These are phyloP conservation scores for Rhopilema esculentum DNA, from an alignment of 30 jellyfish, hydroid and myxozoan species.

Conservation along the genomic window DNA sequence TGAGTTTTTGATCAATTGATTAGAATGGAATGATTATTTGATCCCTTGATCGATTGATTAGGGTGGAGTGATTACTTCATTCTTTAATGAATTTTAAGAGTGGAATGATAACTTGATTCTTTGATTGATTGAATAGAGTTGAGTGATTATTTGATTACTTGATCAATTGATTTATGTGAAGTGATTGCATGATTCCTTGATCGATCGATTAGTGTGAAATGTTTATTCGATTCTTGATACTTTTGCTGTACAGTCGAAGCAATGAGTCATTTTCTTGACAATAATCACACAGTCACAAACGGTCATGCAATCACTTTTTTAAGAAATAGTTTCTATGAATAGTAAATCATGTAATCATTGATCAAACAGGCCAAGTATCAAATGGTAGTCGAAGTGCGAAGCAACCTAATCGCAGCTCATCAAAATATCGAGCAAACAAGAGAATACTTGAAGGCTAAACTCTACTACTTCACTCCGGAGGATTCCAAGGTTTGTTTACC, in stretches of 20 bases:
- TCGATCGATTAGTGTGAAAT: neutral
- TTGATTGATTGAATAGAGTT: neutral
- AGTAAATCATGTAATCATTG: neutral
- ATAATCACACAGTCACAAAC: too few relatives aligned
- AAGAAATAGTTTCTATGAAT: too few relatives aligned
- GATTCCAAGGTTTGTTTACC: constrained; percentile 69
- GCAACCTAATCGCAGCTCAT: constrained; percentile 75
- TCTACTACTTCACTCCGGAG: constrained; percentile 68
- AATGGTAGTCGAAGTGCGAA: constrained; percentile 86
- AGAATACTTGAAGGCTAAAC: constrained; percentile 56
- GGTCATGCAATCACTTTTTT: too few relatives aligned
- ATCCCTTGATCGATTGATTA: neutral
- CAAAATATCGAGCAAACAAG: constrained; percentile 65
- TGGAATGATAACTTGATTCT: neutral
- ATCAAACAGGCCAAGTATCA: constrained; percentile 76
- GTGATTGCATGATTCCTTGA: neutral
- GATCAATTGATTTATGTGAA: neutral
- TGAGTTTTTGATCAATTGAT: neutral
- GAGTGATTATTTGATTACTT: neutral
- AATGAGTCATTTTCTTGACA: too few relatives aligned
- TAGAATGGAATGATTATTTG: neutral
- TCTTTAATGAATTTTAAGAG: too few relatives aligned
- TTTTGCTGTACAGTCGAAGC: neutral
- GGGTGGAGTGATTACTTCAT: neutral
- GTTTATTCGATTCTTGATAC: neutral